phyloP scores from a whole-genome alignment of 2,113 vertebrate species.

The Cyanoderma ruficeps region DNA sequence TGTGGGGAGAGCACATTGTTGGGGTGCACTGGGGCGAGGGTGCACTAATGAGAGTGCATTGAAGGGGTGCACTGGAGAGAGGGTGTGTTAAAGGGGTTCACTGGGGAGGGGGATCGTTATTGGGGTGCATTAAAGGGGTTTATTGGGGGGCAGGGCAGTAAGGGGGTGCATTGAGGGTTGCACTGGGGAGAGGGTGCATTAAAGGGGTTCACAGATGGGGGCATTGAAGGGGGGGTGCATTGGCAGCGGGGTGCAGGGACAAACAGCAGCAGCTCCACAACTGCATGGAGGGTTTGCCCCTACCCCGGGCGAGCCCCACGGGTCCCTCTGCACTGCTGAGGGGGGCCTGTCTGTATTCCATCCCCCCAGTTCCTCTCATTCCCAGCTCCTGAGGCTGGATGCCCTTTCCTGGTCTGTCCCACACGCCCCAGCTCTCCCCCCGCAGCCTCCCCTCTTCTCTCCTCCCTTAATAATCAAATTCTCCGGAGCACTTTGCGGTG shows the following conservation, averaged over 20 bases:
- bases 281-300: not conserved
- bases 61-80: not conserved
- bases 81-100: not conserved
- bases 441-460: slow-evolving; percentile 9
- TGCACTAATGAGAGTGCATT: not conserved
- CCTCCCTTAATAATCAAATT: slow-evolving; percentile 74
- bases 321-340: not conserved
- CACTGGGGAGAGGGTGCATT: not conserved
- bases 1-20: not conserved
- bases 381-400: not conserved
- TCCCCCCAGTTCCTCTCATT: not conserved
- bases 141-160: not conserved
- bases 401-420: slow-evolving; percentile 43
- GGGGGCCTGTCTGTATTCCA: not conserved
- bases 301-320: rapidly evolving
- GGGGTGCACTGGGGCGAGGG: not conserved
- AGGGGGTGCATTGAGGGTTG: not conserved
- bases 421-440: not conserved
- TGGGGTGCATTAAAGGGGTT: not conserved
- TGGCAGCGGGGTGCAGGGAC: not conserved
- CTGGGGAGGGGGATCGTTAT: not conserved
- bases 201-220: not conserved
- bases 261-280: not conserved
- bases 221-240: no score
- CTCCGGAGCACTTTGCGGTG: slow-evolving; percentile 74